phyloP scores from a whole-genome alignment of 2,888 invertebrate species.

The Aleiodes testaceus region DNA sequence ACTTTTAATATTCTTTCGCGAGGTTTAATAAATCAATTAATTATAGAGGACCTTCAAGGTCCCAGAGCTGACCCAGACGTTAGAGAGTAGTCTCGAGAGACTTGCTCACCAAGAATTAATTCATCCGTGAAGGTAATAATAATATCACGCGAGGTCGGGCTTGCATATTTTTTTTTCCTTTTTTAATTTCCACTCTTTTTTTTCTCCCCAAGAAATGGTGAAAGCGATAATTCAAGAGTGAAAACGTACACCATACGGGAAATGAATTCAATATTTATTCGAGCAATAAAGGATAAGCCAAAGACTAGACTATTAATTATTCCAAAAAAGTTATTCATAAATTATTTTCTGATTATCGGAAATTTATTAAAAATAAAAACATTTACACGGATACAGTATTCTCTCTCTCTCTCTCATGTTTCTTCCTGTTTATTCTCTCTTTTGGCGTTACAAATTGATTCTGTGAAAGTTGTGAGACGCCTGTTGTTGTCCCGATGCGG shows the following conservation, averaged over 20 bases:
- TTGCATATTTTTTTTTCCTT: not conserved
- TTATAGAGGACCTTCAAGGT: not conserved
- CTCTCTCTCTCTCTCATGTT: not conserved
- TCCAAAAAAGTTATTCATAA: not conserved
- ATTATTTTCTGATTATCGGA: constrained; percentile 31
- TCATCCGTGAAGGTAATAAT: constrained; percentile 29
- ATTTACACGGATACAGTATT: constrained; percentile 36
- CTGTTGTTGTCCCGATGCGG: constrained; percentile 72
- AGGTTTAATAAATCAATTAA: too few relatives aligned
- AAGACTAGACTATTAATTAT: too few relatives aligned
- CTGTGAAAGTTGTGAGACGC: constrained; percentile 54
- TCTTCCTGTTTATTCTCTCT: constrained; percentile 39
- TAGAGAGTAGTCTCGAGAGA: constrained; percentile 14
- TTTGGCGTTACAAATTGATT: constrained; percentile 33
- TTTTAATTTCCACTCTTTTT: constrained; percentile 44
- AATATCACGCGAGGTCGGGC: constrained; percentile 23
- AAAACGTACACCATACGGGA: constrained; percentile 21
- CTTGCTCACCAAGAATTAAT: constrained; percentile 1
- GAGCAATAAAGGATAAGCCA: not conserved
- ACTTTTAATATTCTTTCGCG: not conserved
- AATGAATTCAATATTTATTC: constrained; percentile 21
- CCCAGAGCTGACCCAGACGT: constrained; percentile 26
- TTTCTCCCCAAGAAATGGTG: constrained; percentile 49
- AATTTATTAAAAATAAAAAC: constrained; percentile 46
- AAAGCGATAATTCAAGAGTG: constrained; percentile 46